phyloP scores from a whole-genome alignment of 2,888 invertebrate genomes.

The Bibio marci region DNA sequence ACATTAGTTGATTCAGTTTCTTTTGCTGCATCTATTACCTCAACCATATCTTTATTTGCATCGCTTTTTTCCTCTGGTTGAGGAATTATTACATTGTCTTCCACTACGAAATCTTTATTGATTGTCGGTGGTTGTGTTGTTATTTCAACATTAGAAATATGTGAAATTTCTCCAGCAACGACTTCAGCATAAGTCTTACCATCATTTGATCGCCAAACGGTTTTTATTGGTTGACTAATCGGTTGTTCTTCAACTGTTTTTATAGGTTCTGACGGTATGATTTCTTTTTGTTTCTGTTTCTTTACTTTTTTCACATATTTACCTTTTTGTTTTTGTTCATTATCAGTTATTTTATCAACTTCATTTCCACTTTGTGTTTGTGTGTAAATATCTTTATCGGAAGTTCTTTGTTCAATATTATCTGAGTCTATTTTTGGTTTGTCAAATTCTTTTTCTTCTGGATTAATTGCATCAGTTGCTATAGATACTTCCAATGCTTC shows the following conservation, averaged over 20 bases:
- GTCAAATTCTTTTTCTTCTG: too few relatives aligned
- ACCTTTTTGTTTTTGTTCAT: background rate
- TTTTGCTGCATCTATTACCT: background rate
- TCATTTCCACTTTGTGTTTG: background rate
- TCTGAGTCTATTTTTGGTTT: background rate
- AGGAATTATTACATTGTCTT: background rate
- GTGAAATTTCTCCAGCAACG: constrained; percentile 33
- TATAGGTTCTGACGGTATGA: background rate
- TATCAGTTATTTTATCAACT: background rate
- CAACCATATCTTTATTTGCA: too few relatives aligned
- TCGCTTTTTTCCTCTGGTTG: background rate
- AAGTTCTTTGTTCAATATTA: background rate
- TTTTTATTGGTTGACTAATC: constrained; percentile 11
- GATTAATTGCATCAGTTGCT: too few relatives aligned
- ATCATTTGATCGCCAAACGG: constrained; percentile 37
- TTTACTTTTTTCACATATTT: background rate
- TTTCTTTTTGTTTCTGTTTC: background rate
- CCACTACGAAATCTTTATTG: background rate
- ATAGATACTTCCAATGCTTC: too few relatives aligned
- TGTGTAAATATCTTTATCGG: too few relatives aligned
- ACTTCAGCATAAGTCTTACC: constrained; percentile 56
- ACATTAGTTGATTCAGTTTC: constrained; percentile 1
- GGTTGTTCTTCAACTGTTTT: background rate
- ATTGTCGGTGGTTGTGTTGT: background rate
- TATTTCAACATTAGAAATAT: background rate